Evolutionary conservation across 2,888 invertebrate species (phyloP), one percentile per base, ranked within the genome.

Genomic region (Hemithea aestivaria): DNA sequence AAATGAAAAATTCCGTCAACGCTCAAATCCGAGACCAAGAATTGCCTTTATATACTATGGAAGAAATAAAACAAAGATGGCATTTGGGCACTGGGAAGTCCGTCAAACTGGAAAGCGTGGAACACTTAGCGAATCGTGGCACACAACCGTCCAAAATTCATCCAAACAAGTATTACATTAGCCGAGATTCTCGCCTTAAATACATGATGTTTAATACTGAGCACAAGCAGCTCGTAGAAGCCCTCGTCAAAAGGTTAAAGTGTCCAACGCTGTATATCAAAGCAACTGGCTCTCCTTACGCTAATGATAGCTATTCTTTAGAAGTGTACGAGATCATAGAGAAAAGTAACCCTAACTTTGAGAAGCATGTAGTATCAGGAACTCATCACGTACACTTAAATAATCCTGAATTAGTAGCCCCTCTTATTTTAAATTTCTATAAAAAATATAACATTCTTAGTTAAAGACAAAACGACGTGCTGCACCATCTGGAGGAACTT

Each of bases 311-410:
- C 34, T 87, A 89, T 52, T 88, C 88, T 32, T 82, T 90, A 16
- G 88, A 89, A 49, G 85, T 90, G 45, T 55, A 91, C 10, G 85
- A 88, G 29, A 61, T 89, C 6, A 64, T 93, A 12, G 88, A 80
- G 35, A 73, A 78, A 39, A 84, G 52, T 43, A 89, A 90, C 54
- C 74, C 76, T 0, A 79, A 89, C 27, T 92, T 90, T 54, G 89
- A 90, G 58, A 87, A 87, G 45, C 87, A 91, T 37, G 82, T 88
- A 41, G 76, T 94, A 0, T 87, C 91, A 8, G 94, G 94, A 0
- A 88, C 89, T 2, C 94, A 94, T 76, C 94, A 94, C 68, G 85
- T 91, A 8, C 94, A 94, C 77, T 85, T 95, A 42, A 92, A 91
- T 50, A 81, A 91, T 50, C 91, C 94, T 1, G 88, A 91, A 58